phyloP scores from a whole-genome alignment of 2,113 vertebrate species.

The Sarotherodon lohbergeri region DNA sequence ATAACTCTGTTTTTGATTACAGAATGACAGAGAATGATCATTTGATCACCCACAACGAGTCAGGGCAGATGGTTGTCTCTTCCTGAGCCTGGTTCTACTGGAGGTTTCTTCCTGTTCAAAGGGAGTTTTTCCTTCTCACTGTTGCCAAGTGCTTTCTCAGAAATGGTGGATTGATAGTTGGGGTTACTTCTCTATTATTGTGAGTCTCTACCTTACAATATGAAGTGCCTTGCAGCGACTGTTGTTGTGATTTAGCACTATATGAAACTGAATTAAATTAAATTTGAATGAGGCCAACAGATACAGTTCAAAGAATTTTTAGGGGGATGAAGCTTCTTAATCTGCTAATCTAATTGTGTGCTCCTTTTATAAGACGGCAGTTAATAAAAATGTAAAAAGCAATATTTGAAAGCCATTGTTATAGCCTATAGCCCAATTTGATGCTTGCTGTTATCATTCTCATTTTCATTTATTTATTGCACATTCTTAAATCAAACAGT shows the following conservation, averaged over 20 bases:
- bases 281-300: neutral
- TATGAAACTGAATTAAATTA: neutral
- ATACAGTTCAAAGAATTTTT: neutral
- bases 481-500: neutral
- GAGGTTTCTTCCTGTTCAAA: neutral
- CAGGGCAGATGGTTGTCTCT: neutral
- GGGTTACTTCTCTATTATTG: neutral
- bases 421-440: neutral
- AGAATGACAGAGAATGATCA: neutral
- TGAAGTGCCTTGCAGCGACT: neutral
- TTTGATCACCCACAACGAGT: neutral
- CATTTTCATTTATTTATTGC: neutral
- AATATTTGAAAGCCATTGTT: neutral
- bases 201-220: neutral
- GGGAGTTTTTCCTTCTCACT: neutral
- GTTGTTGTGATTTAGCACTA: neutral
- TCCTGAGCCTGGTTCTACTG: neutral
- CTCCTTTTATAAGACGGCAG: neutral
- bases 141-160: neutral
- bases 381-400: neutral
- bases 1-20: neutral
- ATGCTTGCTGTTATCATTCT: neutral
- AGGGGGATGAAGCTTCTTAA: neutral
- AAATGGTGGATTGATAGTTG: neutral
- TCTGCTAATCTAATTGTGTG: neutral